A percentile compares a stretch with the other conserved stretches of the same genome.
phyloP scores from a whole-genome alignment of 2,888 invertebrate species.

The Dendrolimus houi region DNA sequence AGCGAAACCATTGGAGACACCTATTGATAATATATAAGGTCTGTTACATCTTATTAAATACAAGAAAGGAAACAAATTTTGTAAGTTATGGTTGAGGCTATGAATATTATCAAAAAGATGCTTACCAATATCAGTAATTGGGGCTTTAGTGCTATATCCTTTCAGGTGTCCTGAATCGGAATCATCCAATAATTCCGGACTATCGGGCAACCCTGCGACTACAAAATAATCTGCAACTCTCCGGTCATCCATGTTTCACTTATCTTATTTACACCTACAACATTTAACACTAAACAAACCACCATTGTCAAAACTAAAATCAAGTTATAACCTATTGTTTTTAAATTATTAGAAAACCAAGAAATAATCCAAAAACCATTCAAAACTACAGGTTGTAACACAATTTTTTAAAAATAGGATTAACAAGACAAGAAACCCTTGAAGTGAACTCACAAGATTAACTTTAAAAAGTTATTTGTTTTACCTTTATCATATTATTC shows the following conservation, averaged over 20 bases:
- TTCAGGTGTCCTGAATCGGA: slow-evolving; percentile 90
- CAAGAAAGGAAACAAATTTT: no score
- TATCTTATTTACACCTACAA: slow-evolving; percentile 6
- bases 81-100: no score
- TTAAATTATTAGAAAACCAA: neutral
- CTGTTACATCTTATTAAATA: no score
- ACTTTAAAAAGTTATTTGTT: slow-evolving; percentile 24
- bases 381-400: slow-evolving; percentile 8
- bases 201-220: slow-evolving; percentile 94
- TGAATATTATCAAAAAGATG: slow-evolving; percentile 3
- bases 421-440: slow-evolving; percentile 39
- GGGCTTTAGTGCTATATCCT: slow-evolving; percentile 88
- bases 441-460: slow-evolving; percentile 49
- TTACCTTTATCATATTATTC: slow-evolving; percentile 25
- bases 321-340: no score
- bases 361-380: neutral
- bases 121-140: slow-evolving; percentile 95
- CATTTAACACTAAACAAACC: neutral
- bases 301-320: slow-evolving; percentile 25
- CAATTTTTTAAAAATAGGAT: slow-evolving; percentile 1
- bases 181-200: slow-evolving; percentile 85
- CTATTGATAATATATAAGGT: no score
- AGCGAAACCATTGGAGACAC: no score
- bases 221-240: slow-evolving; percentile 98
- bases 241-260: slow-evolving; percentile 84